A percentile compares a stretch with the other conserved stretches of the same genome.
These are phyloP conservation scores for Panagrolaimus sp. DNA, from an alignment of 1,140 invertebrate species.

Conservation along the genomic window DNA sequence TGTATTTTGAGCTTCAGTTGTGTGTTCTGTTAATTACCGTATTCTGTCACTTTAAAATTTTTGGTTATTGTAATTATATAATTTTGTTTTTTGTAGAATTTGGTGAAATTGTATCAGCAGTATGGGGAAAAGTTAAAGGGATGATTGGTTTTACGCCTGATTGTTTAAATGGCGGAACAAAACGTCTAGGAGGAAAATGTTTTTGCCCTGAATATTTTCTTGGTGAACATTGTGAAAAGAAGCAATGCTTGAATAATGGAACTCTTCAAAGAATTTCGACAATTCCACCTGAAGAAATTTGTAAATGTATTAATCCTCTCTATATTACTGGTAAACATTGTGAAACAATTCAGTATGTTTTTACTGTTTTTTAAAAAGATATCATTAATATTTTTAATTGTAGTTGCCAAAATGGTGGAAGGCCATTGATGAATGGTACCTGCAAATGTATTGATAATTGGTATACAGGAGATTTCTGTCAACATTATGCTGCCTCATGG, in stretches of 20 bases:
- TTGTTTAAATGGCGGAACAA: conserved; percentile 35
- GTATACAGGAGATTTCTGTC: conserved; percentile 49
- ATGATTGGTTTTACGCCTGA: conserved; percentile 43
- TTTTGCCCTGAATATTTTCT: conserved; percentile 41
- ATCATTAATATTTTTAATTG: background rate
- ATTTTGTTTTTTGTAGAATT: conserved; percentile 14
- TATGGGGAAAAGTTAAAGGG: conserved; percentile 51
- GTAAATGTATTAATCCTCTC: conserved; percentile 43
- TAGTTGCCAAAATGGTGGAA: conserved; percentile 33
- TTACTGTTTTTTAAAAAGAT: background rate
- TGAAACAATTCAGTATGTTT: conserved; percentile 42
- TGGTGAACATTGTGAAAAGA: conserved; percentile 39
- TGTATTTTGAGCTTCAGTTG: background rate
- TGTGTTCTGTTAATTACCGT: background rate
- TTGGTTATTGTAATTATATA: background rate
- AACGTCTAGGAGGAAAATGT: conserved; percentile 35
- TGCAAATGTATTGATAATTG: conserved; percentile 45
- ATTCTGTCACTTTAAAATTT: conserved; percentile 4
- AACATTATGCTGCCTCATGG: conserved; percentile 50
- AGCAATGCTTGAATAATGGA: conserved; percentile 42
- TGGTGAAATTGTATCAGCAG: conserved; percentile 18
- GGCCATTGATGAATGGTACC: conserved; percentile 28
- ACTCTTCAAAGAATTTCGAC: conserved; percentile 18
- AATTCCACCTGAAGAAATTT: conserved; percentile 30
- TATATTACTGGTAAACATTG: conserved; percentile 48